These are phyloP conservation scores for Selenia dentaria DNA, from an alignment of 2,888 invertebrate genomes.

Conservation along the genomic window DNA sequence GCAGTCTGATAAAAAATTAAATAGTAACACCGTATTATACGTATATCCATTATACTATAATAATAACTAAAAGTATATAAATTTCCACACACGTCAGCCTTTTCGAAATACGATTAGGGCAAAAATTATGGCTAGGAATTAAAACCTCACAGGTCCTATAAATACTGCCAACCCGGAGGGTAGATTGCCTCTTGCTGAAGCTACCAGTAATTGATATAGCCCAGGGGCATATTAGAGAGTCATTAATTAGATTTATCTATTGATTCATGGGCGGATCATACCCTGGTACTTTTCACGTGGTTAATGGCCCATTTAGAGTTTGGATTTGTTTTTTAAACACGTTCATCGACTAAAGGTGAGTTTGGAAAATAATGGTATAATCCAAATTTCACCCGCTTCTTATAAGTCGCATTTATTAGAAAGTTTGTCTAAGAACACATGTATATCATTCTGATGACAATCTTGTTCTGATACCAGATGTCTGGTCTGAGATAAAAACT, in stretches of 20 bases:
- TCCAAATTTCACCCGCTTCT: no score
- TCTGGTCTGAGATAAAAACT: no score
- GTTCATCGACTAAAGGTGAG: no score
- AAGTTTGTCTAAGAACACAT: no score
- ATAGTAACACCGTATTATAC: no score
- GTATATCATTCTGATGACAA: no score
- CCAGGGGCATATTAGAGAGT: constrained; percentile 57
- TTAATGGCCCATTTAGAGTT: background rate
- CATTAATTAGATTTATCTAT: constrained; percentile 39
- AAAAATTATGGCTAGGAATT: constrained; percentile 56
- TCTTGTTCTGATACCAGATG: no score
- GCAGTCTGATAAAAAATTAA: no score
- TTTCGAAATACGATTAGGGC: constrained; percentile 38
- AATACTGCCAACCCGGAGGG: constrained; percentile 62
- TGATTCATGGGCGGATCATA: constrained; percentile 27
- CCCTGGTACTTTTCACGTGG: constrained; percentile 23
- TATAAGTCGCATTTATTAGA: no score
- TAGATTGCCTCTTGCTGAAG: constrained; percentile 58
- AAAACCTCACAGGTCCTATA: constrained; percentile 60
- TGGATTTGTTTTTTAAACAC: background rate
- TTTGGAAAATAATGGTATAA: no score
- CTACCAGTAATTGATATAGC: constrained; percentile 72
- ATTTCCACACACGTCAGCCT: background rate
- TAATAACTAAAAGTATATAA: no score
- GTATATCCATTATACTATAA: no score